phyloP scores from a whole-genome alignment of 2,888 invertebrate genomes.

The Eupithecia subfuscata region DNA sequence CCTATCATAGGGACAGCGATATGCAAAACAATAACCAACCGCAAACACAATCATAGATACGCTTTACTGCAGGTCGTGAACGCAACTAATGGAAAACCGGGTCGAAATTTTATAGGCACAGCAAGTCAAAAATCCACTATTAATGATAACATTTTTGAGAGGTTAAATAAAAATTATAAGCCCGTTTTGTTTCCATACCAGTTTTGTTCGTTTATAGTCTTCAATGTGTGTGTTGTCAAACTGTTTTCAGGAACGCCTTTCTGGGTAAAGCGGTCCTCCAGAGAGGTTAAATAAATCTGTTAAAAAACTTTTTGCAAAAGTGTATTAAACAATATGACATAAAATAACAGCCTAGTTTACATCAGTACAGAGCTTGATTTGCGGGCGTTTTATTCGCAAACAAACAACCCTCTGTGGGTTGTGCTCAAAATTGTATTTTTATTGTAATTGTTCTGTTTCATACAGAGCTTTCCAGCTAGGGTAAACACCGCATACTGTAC shows the following conservation, averaged over 20 bases:
- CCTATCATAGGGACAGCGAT: constrained; percentile 37
- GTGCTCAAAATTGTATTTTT: constrained; percentile 83
- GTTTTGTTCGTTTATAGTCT: neutral
- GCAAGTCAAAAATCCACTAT: neutral
- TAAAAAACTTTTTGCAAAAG: neutral
- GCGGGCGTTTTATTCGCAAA: constrained; percentile 76
- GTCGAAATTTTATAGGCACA: neutral
- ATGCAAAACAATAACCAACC: constrained; percentile 42
- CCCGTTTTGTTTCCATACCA: neutral
- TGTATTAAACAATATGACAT: neutral
- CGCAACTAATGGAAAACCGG: constrained; percentile 17
- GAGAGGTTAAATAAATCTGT: neutral
- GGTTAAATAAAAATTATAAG: neutral
- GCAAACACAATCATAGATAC: constrained; percentile 35
- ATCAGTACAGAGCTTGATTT: constrained; percentile 55
- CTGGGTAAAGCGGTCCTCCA: neutral
- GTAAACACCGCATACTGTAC: constrained; percentile 67
- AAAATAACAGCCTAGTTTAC: neutral
- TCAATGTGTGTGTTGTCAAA: neutral
- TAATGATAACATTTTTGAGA: neutral
- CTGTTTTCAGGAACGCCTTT: neutral
- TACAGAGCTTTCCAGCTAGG: constrained; percentile 69
- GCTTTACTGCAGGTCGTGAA: constrained; percentile 23
- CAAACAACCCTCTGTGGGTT: constrained; percentile 77
- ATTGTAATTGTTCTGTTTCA: constrained; percentile 80